Evolutionary conservation across 2,888 invertebrate species (phyloP), one percentile per base, ranked within the genome.

Genomic region (Lamellibrachia columna): DNA sequence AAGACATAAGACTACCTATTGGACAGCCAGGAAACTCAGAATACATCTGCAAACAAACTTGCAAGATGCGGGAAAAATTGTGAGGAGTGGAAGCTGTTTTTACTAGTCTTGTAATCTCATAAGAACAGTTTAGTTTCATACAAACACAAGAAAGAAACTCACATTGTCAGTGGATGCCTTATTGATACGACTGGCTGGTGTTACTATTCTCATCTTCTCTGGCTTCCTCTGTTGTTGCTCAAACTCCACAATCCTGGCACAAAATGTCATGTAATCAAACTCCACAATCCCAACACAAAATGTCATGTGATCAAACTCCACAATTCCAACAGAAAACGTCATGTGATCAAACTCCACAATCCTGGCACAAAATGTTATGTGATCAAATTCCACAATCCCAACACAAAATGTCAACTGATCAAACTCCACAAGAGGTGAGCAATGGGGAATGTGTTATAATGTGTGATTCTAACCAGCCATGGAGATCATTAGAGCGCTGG

Each of bases 191-290:
- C 22, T 22, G 75, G 75, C 75, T n/a, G 75, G 75, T 11, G 75
- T 75, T 22, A 75, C 1, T 75, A 7, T 22, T 15, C 92, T 91
- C 28, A 91, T 90, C 75, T 93, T 94, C 93, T 96, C 95, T 94
- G 95, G 96, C 95, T 96, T 97, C 97, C 94, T 97, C 95, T 95
- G 97, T 96, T 94, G 97, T 53, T 94, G 94, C 15, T 96, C 93
- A 97, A 96, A 97, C 95, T 96, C 96, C 93, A 95, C 95, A 91
- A 96, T 94, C 93, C 96, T 96, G 92, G 75, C 75, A 75, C 11
- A 58, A 58, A 8, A 58, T 58, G 15, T 11, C 8, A 11, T 22
- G 75, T 75, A 15, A 3, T 22, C n/a, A 75, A 22, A 4, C 1
- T 75, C 15, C 6, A 75, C 22, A 75, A 40, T 40, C 40, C 40